Evolutionary conservation across 2,888 invertebrate species (phyloP), one percentile per base, ranked within the genome.

Genomic region (Noctua pronuba): DNA sequence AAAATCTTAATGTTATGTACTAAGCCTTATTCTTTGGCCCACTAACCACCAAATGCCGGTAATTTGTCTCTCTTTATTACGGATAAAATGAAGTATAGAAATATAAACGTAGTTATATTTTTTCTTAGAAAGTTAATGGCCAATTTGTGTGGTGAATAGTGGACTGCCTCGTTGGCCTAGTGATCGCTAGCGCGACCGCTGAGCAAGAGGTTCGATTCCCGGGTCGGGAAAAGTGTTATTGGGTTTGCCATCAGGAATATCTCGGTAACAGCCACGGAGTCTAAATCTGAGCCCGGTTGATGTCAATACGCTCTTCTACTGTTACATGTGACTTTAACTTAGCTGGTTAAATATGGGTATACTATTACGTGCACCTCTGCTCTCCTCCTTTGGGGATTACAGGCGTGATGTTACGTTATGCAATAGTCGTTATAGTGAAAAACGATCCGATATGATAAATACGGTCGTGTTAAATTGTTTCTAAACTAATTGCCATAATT

Each of bases 1-100:
- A 73, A 85, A 82, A 85, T 74, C 58, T 82, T 82, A 75, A 73
- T 73, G 72, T 80, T 83, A 31, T 74, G 49, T 49, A 74, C 65
- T 76, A 41, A 66, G 73, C 66, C 18, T 82, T 78, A 82, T 77
- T 65, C 35, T 82, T 86, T 77, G 70, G 55, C 41, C 75, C 35
- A 58, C 52, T 71, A 79, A 77, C 58, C 21, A 35, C 41, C 41
- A 70, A 82, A 68, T 67, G 76, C 24, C 68, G 46, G 76, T 85
- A 66, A 82, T 85, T 71, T 79, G 66, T 72, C 21, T 18, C 16
- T 11, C 38, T 85, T 85, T 85, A 77, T 79, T 74, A 71, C 28
- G 21, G 13, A 62, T 75, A 66, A 66, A 76, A 78, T 64, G 21
- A 66, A 72, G 64, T 78, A 82, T 72, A 68, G 73, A 58, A 69